These are phyloP conservation scores for Athalia rosae DNA, from an alignment of 2,888 invertebrate species.

Conservation along the genomic window DNA sequence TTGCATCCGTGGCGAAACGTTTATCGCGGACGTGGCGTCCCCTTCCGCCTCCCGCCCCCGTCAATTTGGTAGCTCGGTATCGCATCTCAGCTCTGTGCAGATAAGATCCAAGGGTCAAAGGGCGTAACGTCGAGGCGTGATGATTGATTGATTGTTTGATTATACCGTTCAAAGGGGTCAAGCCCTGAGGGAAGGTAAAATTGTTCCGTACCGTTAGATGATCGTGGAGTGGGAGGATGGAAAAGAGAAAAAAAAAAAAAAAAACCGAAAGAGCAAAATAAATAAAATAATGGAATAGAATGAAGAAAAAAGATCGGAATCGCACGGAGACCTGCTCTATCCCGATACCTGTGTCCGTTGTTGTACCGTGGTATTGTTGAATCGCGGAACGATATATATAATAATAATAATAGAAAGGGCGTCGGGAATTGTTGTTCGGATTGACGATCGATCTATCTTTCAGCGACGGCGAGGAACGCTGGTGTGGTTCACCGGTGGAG, in stretches of 20 bases:
- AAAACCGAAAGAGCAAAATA: no score
- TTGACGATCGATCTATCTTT: background rate
- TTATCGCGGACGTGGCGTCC: no score
- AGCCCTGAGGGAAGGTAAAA: slow-evolving; percentile 1
- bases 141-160: slow-evolving; percentile 28
- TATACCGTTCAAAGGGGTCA: background rate
- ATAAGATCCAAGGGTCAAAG: background rate
- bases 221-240: background rate
- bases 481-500: slow-evolving; percentile 29
- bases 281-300: no score
- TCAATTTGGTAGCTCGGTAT: no score
- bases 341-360: no score
- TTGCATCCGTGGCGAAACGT: no score
- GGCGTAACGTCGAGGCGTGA: slow-evolving; percentile 17
- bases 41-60: no score
- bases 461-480: background rate
- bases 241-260: no score
- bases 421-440: background rate
- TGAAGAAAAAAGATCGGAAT: no score
- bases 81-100: background rate
- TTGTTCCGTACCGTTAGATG: background rate
- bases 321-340: no score
- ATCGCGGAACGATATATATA: background rate
- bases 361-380: background rate
- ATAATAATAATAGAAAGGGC: slow-evolving; percentile 24